These are phyloP conservation scores for Brachionus rotundiformis DNA, from an alignment of 1,140 invertebrate genomes.

Conservation along the genomic window DNA sequence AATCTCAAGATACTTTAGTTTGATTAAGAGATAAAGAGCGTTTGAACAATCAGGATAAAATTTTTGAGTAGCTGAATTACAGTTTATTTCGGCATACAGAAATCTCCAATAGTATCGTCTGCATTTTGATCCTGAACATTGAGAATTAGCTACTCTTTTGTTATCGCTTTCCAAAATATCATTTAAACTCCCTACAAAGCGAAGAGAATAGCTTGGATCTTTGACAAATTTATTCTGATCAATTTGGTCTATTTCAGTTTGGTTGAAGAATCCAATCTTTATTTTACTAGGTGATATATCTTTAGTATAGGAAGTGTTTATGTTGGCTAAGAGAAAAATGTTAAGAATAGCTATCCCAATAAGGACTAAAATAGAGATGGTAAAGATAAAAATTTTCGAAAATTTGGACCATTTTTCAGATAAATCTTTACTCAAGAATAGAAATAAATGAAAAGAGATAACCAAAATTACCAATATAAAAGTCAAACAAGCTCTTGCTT, in stretches of 20 bases:
- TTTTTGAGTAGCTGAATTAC: not conserved
- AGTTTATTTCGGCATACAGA: not conserved
- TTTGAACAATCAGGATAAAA: not conserved
- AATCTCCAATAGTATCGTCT: not conserved
- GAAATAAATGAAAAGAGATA: not conserved
- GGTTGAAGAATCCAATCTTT: slow-evolving; percentile 7
- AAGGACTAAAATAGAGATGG: not conserved
- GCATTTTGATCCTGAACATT: not conserved
- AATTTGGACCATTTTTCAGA: slow-evolving; percentile 4
- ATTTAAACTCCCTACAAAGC: not conserved
- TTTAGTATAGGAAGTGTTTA: not conserved
- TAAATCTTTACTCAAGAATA: too few relatives aligned
- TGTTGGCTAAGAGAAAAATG: not conserved
- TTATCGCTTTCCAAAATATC: slow-evolving; percentile 21
- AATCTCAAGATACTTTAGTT: not conserved
- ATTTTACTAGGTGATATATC: not conserved
- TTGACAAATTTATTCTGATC: not conserved
- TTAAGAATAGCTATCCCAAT: not conserved
- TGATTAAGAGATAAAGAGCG: not conserved
- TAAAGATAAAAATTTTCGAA: not conserved
- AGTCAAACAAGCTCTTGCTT: not conserved
- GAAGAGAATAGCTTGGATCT: not conserved
- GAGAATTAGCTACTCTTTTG: not conserved
- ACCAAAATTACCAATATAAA: not conserved
- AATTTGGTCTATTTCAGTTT: not conserved